Base-by-base conservation (phyloP, 2,888 invertebrate species). In the Resseliella maxima region DNA sequence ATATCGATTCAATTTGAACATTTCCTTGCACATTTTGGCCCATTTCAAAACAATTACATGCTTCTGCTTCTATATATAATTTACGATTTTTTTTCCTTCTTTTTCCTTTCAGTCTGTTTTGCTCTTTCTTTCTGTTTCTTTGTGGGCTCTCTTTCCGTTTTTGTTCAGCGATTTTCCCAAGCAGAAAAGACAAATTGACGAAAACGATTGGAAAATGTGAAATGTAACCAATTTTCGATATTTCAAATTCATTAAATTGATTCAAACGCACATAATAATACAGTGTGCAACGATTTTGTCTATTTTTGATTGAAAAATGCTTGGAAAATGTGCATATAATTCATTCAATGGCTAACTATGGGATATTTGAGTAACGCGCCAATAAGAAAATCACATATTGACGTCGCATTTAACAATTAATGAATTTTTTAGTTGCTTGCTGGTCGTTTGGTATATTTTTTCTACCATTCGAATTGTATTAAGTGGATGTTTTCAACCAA, bases 381-480 rank as follows among this genome's bases (percentile, higher is more conserved):
- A 83, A 83, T 38, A 83, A 83, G 83, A 83, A 83, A 83, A 83
- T 83, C 83, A 83, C 83, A 83, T 83, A 83, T 83, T 83, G 83
- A 83, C 83, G 83, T 38, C 83, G 83, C 38, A n/a, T n/a, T 83
- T 83, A 83, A 83, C 83, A 83, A 83, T 83, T 83, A 36, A 83
- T 83, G 24, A 83, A 83, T 83, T 38, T 83, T 36, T 38, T 38
- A 38, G 24, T 83, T 38, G 83, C 2, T 1, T 31, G 35, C 36
- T 72, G 27, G 72, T 1, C 18, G 35, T 64, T 27, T 27, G 27
- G 64, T 54, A 54, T n/a, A 12, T 24, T 64, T 64, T n/a, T n/a
- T 24, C 10, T 15, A 1, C 64, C 18, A 10, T 64, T 64, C 31
- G 27, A 64, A n/a, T n/a, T 64, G 27, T 5, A 27, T 3, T 27